Conservation (phyloP, 2,113 vertebrate species). For the Mobula birostris region DNA sequence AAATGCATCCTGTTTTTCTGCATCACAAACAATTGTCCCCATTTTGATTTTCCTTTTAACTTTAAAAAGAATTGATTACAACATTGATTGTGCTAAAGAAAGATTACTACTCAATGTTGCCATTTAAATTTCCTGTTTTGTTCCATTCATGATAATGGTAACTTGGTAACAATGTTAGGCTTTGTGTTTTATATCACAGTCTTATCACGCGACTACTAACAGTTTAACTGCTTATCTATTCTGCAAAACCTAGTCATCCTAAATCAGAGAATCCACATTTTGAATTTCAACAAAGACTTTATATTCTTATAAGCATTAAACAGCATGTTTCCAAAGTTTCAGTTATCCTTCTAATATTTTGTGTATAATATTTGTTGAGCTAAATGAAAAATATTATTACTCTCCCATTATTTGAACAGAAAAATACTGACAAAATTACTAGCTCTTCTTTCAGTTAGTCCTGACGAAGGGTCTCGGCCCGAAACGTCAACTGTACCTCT, state of each 20-base stretch:
- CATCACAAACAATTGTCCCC: background rate
- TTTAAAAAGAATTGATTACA: background rate
- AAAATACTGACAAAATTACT: background rate
- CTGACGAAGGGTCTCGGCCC: too few species aligned
- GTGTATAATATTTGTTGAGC: background rate
- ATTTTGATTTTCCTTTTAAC: background rate
- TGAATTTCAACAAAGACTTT: background rate
- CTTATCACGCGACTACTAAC: background rate
- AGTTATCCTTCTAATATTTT: background rate
- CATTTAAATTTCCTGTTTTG: background rate
- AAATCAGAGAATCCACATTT: background rate
- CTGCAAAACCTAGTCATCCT: background rate
- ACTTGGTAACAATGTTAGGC: background rate
- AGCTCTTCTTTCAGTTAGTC: too few species aligned
- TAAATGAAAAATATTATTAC: background rate
- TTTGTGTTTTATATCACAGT: background rate
- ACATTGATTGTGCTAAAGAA: background rate
- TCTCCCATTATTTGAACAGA: background rate
- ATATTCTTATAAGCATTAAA: slow-evolving; percentile 10
- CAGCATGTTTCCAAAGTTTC: background rate
- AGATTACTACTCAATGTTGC: background rate
- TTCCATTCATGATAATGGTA: background rate
- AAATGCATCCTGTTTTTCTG: background rate
- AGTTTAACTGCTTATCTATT: slow-evolving; percentile 17
- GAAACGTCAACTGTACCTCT: too few species aligned